Evolutionary conservation across 2,113 vertebrate genomes (phyloP).

Genomic region (Tympanuchus pallidicinctus): DNA sequence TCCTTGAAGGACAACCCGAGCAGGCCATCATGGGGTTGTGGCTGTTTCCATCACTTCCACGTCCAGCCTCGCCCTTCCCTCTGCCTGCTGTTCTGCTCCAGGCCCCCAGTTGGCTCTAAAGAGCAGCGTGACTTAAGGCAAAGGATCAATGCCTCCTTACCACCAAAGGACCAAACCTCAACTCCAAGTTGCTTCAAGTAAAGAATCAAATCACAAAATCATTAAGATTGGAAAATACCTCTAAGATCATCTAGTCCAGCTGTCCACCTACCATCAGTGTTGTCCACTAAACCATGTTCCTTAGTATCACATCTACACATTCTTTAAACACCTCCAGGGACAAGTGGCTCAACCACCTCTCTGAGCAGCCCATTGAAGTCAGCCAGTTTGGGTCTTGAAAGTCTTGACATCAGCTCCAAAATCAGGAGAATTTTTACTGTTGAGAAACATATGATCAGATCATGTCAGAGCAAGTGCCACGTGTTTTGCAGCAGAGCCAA

Average conservation of each 20-base stretch:
- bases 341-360: too few relatives aligned
- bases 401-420: neutral
- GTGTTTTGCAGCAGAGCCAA: rapidly evolving
- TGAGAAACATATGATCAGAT: neutral
- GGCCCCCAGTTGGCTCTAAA: neutral
- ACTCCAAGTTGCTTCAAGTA: neutral
- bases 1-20: neutral
- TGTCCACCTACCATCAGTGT: too few relatives aligned
- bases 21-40: rapidly evolving
- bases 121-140: neutral
- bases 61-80: neutral
- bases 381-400: neutral
- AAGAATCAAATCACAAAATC: neutral
- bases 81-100: neutral
- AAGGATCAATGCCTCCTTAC: neutral
- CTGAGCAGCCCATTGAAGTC: neutral
- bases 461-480: neutral
- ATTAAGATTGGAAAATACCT: too few relatives aligned
- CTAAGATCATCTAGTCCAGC: too few relatives aligned
- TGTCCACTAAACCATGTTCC: too few relatives aligned
- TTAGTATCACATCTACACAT: too few relatives aligned
- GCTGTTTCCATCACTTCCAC: neutral
- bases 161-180: neutral
- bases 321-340: too few relatives aligned
- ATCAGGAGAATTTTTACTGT: neutral